A percentile compares a stretch with the other conserved stretches of the same genome.
Conservation (phyloP, 2,888 invertebrate species). For the Liodrosophila aerea region DNA sequence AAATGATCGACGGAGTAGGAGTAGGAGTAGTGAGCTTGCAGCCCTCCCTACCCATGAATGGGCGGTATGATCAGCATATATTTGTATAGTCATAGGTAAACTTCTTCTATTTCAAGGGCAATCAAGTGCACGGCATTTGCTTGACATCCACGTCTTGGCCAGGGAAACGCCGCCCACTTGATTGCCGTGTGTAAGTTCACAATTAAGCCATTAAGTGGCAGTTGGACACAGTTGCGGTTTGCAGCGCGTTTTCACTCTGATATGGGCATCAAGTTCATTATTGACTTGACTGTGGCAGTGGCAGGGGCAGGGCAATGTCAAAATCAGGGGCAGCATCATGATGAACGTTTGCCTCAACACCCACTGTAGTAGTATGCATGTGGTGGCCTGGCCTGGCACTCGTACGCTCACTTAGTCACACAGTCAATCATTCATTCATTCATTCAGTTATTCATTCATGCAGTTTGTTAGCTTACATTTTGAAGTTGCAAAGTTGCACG, state of each 20-base stretch:
- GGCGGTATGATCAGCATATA: conserved; percentile 12
- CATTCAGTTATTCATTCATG: conserved; percentile 65
- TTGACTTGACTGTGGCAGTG: conserved; percentile 17
- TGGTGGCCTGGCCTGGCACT: conserved; percentile 20
- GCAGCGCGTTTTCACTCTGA: conserved; percentile 55
- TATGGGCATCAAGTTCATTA: conserved; percentile 33
- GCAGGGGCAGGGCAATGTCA: background rate
- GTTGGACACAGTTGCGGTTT: conserved; percentile 50
- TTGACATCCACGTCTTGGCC: conserved; percentile 13
- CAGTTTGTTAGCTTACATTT: conserved; percentile 68
- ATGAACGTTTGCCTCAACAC: conserved; percentile 46
- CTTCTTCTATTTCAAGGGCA: conserved; percentile 6
- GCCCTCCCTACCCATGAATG: conserved; percentile 16
- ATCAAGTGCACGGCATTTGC: conserved; percentile 6
- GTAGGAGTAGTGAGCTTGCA: conserved; percentile 5
- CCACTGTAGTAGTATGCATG: conserved; percentile 55
- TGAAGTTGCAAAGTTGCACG: conserved; percentile 71
- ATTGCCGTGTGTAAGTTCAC: conserved; percentile 22
- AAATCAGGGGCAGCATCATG: conserved; percentile 10
- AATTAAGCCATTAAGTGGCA: conserved; percentile 65
- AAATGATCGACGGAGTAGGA: conserved; percentile 17
- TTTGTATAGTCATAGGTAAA: conserved; percentile 2
- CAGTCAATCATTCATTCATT: conserved; percentile 56
- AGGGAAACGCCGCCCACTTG: conserved; percentile 41
- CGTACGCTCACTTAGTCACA: conserved; percentile 37